phyloP scores from a whole-genome alignment of 2,797 vertebrate genomes.

The Myotis daubentonii region DNA sequence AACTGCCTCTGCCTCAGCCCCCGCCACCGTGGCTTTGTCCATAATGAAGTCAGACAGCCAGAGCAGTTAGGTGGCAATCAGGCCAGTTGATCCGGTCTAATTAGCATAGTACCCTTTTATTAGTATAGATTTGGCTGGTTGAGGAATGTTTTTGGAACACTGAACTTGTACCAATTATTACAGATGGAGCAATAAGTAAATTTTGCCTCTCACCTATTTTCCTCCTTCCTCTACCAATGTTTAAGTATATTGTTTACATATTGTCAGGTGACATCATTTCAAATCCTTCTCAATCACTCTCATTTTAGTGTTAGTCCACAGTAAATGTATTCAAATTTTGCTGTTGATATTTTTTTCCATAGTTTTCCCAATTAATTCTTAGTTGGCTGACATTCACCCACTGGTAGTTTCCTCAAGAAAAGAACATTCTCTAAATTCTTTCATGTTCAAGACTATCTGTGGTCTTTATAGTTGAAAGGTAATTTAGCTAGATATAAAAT shows the following conservation, averaged over 20 bases:
- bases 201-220: background rate
- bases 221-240: background rate
- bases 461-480: background rate
- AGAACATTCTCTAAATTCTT: background rate
- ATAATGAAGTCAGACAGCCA: too few relatives aligned
- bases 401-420: background rate
- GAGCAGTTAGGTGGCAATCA: too few relatives aligned
- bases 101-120: too few relatives aligned
- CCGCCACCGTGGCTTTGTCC: too few relatives aligned
- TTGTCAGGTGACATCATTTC: background rate
- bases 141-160: background rate
- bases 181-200: background rate
- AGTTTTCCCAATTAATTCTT: background rate
- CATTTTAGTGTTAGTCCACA: background rate
- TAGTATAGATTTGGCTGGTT: background rate
- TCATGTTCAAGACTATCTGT: background rate
- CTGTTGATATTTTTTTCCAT: background rate
- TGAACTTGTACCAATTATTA: background rate
- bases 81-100: too few relatives aligned
- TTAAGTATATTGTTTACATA: background rate
- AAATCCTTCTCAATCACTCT: background rate
- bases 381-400: background rate
- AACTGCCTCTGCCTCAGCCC: too few relatives aligned
- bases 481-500: slow-evolving; percentile 17
- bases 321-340: background rate